A percentile compares a stretch with the other conserved stretches of the same genome.
Evolutionary conservation across 2,888 invertebrate genomes (phyloP).

Genomic region (Caenorhabditis drosophilae): DNA sequence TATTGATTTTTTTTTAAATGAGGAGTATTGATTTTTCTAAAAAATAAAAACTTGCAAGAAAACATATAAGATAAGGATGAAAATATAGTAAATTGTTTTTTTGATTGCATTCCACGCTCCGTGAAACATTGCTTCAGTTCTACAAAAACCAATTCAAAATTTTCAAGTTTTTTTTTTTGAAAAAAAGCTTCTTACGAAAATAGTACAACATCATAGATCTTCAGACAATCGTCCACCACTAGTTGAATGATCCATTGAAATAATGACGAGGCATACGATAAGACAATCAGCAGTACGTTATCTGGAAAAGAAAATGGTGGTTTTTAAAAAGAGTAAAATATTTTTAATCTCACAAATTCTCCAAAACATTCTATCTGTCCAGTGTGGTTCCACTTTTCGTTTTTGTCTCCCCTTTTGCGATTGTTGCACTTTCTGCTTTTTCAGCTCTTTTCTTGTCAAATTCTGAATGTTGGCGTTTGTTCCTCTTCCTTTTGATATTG

Average conservation of each 20-base stretch:
- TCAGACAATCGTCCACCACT: conserved; percentile 42
- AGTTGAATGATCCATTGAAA: conserved; percentile 45
- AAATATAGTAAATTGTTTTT: background rate
- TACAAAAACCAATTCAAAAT: background rate
- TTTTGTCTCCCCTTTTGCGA: conserved; percentile 22
- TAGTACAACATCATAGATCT: conserved; percentile 26
- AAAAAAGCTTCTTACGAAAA: conserved; percentile 6
- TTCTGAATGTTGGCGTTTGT: conserved; percentile 9
- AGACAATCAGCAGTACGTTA: no score
- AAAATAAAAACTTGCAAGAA: no score
- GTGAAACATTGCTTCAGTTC: conserved; percentile 2
- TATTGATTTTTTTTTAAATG: no score
- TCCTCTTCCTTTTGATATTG: conserved; percentile 4
- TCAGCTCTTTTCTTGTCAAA: conserved; percentile 23
- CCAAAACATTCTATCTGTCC: no score
- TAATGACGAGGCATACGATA: conserved; percentile 6
- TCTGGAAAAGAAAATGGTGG: no score
- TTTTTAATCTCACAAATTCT: no score
- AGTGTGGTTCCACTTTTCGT: conserved; percentile 17
- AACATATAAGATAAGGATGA: background rate
- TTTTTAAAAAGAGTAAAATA: no score
- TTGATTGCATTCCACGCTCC: background rate
- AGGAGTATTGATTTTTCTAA: no score
- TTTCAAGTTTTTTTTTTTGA: background rate
- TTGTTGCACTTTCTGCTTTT: conserved; percentile 10